Evolutionary conservation across 1,140 invertebrate genomes (phyloP), one percentile per base, ranked within the genome.

Genomic region (Hetaerina americana): DNA sequence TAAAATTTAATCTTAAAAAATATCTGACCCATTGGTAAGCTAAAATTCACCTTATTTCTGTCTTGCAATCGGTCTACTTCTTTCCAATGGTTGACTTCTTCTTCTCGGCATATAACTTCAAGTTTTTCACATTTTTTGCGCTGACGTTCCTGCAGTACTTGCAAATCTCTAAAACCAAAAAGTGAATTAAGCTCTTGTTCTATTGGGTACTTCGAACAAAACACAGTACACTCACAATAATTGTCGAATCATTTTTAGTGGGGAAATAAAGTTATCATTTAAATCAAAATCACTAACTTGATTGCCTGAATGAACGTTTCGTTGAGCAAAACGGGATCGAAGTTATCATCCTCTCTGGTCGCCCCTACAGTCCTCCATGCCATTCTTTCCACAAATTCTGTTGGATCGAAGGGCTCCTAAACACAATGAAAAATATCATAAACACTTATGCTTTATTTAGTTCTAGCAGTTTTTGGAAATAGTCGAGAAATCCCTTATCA

Each of bases 321-420:
- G 78, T 96, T 92, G 70, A 98, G 87, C 75, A 87, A 86, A 77
- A 88, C 85, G 0, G 92, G 89, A 80, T 92, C 89, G 77, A 93
- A 91, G 70, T 81, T 81, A 70, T 92, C 85, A 72, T 88, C 83
- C 70, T 86, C 83, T 24, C 85, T 86, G 29, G 87, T 87, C 77
- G 93, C 92, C 74, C 89, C 89, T 75, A 94, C 92, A 40, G 94
- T 94, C 78, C 95, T 87, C 90, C 96, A 96, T 72, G 96, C 96
- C 75, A 99, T 83, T 72, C 95, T 84, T 82, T 99, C 97, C 0
- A 99, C 95, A 87, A 99, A 99, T 78, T 98, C 96, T 81, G 95
- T 92, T 26, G 94, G 89, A 85, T 98, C 94, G 82, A 98, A 99
- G 0, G 95, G 94, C 79, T 98, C 95, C 93, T 93, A 78, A 77